A percentile compares a stretch with the other conserved stretches of the same genome.
These are phyloP conservation scores for Cryptophagus acutangulus DNA, from an alignment of 2,888 invertebrate species.

Conservation along the genomic window DNA sequence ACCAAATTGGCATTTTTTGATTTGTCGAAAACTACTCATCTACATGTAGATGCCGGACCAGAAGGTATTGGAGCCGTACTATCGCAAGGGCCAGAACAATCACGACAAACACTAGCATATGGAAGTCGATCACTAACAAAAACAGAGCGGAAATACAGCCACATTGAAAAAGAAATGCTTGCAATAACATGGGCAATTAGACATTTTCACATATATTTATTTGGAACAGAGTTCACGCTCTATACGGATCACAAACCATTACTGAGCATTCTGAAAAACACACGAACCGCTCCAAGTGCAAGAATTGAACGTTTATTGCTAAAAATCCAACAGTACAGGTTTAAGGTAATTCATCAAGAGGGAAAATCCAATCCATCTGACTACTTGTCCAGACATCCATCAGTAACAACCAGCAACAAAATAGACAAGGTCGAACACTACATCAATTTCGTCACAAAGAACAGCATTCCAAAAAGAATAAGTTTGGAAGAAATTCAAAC, in stretches of 20 bases:
- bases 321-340: conserved; percentile 11
- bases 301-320: conserved; percentile 11
- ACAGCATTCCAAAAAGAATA: conserved; percentile 6
- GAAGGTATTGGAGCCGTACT: not conserved
- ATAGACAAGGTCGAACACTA: not conserved
- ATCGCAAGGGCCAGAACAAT: conserved; percentile 1
- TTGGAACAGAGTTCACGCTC: conserved; percentile 7
- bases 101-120: conserved; percentile 8
- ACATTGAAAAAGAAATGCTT: conserved; percentile 11
- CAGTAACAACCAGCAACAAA: not conserved
- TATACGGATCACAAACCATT: conserved; percentile 12
- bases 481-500: conserved; percentile 2
- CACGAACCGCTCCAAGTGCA: conserved; percentile 6
- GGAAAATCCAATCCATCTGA: conserved; percentile 8
- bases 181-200: conserved; percentile 10
- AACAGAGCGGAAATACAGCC: conserved; percentile 10
- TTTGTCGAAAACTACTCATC: not conserved
- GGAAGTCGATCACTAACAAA: conserved; percentile 7
- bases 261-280: conserved; percentile 7
- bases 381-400: conserved; percentile 2
- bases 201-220: conserved; percentile 14
- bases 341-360: conserved; percentile 8
- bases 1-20: conserved; percentile 7
- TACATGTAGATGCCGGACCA: conserved; percentile 5
- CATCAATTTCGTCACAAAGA: conserved; percentile 5